Conservation (phyloP, 2,797 vertebrate species). For the Ateles fusciceps region DNA sequence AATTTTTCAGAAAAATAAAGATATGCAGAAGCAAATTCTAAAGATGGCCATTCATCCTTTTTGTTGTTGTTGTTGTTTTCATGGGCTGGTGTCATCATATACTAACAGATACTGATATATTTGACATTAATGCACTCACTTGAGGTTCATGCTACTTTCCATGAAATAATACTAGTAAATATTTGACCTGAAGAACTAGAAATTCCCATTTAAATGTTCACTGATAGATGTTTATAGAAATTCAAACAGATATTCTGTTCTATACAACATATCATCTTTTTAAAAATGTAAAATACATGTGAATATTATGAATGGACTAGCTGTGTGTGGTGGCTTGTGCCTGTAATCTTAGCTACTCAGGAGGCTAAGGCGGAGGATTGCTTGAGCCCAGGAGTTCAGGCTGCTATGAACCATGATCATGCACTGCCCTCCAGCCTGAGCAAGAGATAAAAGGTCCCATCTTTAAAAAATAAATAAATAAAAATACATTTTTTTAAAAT, state of each 20-base stretch:
- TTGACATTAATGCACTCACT: neutral
- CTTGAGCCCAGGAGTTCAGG: too few relatives aligned
- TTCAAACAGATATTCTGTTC: neutral
- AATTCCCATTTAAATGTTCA: neutral
- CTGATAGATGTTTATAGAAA: neutral
- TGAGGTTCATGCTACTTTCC: neutral
- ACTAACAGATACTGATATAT: neutral
- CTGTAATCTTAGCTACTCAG: neutral
- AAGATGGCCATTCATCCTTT: neutral
- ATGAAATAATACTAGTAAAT: neutral
- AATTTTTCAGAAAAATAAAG: neutral
- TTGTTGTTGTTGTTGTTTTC: neutral
- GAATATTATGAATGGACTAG: neutral
- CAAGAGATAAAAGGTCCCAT: too few relatives aligned
- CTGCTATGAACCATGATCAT: too few relatives aligned
- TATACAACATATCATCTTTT: neutral
- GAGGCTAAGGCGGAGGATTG: too few relatives aligned
- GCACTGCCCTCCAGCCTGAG: too few relatives aligned
- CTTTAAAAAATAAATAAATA: neutral
- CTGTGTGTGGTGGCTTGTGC: neutral
- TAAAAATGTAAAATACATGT: neutral
- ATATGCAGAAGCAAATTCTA: neutral
- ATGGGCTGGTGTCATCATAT: neutral
- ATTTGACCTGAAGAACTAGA: neutral
- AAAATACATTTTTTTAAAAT: neutral